Evolutionary conservation across 1,140 invertebrate genomes (phyloP).

Genomic region (Sarcophaga bullata): DNA sequence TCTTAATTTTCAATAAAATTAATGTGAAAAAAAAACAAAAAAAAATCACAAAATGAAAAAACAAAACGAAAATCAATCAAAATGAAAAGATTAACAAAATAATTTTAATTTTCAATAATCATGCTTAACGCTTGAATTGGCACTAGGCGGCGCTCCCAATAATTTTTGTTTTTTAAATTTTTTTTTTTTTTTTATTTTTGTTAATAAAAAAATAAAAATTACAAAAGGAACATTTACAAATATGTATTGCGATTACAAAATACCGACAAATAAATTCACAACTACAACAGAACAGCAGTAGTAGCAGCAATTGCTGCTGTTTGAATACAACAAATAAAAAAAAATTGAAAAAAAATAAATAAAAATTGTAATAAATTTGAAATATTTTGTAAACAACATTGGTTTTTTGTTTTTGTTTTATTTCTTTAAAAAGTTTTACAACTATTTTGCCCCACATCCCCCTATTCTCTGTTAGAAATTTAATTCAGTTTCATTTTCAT

Average conservation of each 20-base stretch:
- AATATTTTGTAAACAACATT: conserved; percentile 16
- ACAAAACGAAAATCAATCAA: conserved; percentile 5
- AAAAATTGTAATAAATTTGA: conserved; percentile 21
- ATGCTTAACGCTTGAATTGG: conserved; percentile 22
- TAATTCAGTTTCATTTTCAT: background rate
- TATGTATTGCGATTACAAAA: conserved; percentile 9
- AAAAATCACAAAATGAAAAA: background rate
- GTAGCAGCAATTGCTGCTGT: background rate
- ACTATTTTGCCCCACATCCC: background rate
- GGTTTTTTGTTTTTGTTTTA: background rate
- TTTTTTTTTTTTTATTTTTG: background rate
- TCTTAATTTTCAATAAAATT: background rate
- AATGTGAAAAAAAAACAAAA: no score
- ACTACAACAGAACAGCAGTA: background rate
- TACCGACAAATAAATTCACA: conserved; percentile 13
- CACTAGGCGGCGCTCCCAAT: conserved; percentile 7
- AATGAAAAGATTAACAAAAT: background rate
- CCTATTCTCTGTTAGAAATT: no score
- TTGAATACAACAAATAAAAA: background rate
- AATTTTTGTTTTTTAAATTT: conserved; percentile 1
- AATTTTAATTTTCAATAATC: conserved; percentile 25
- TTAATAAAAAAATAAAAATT: background rate
- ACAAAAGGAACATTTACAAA: background rate
- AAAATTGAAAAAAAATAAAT: background rate
- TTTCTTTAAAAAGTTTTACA: background rate